Evolutionary conservation across 2,113 vertebrate species (phyloP).

Genomic region (Sarotherodon lohbergeri): DNA sequence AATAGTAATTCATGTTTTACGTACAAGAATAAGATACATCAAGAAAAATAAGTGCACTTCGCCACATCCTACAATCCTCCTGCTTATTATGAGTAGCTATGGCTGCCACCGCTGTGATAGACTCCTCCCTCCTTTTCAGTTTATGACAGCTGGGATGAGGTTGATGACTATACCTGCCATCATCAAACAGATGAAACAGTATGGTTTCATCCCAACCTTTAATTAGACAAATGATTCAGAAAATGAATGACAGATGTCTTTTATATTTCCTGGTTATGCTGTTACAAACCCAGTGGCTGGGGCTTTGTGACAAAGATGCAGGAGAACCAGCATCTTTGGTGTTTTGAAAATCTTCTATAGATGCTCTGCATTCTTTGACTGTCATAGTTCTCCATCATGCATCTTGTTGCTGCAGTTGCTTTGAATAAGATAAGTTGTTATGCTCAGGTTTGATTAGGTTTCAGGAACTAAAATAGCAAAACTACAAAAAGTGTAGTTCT

Average conservation of each 20-base stretch:
- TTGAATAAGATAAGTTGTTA: not conserved
- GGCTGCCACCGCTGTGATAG: not conserved
- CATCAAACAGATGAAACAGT: not conserved
- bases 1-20: not conserved
- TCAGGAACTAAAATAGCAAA: not conserved
- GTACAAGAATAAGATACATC: not conserved
- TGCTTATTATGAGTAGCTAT: not conserved
- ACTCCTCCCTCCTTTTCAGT: not conserved
- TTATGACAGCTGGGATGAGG: not conserved
- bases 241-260: not conserved
- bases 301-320: not conserved
- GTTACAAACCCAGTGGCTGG: not conserved
- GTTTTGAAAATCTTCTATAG: not conserved
- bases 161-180: not conserved
- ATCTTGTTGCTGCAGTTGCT: not conserved
- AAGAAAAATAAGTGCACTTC: not conserved
- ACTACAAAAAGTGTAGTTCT: not conserved
- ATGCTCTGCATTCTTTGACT: not conserved
- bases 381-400: not conserved
- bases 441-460: not conserved
- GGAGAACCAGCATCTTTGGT: not conserved
- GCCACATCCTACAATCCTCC: not conserved
- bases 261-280: not conserved
- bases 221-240: not conserved
- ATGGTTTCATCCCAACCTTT: not conserved